Base-by-base conservation (phyloP, 2,797 vertebrate species). In the Smutsia temminckii region DNA sequence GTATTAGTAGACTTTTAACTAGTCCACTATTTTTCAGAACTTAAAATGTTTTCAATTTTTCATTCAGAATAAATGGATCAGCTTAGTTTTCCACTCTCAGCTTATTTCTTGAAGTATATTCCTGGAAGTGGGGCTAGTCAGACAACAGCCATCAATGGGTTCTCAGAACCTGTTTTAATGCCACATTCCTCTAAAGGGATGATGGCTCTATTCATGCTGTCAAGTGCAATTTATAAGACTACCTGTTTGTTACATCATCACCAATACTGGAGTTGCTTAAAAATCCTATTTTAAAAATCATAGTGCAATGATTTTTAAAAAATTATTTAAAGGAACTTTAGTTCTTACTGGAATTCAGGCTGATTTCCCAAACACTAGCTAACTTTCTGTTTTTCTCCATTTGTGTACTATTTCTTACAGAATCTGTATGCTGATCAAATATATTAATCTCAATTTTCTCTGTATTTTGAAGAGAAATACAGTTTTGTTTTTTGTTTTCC, bases 41-140 rank as follows among this genome's bases (percentile, higher is more conserved):
- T 85, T 89, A 71, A 0, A 18, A 23, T 87, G 10, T 79, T 94
- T 78, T 23, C 18, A 83, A 51, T 61, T 71, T 92, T 95, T 95
- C 46, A 63, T 85, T 46, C 13, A 55, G 32, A 84, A 42, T 87
- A 79, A 83, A 34, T 53, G 64, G 25, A 37, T 66, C 12, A 6
- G 63, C 10, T 71, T 85, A 40, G 17, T 51, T 87, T 93, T 93
- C 49, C 21, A 37, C 3, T n/a, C 25, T 46, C 6, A 13, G 18
- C 6, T 94, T 74, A 59, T 53, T 90, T 93, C 40, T 85, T 83
- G 34, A 79, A 17, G 21, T 32, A 37, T 32, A 34, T 13, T n/a
- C 16, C 25, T 46, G 78, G n/a, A 68, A 68, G 16, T 29, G 27
- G 20, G 75, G 8, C 34, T 71, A 55, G 27, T 75, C 20, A 46